These are phyloP conservation scores for Watsonalla binaria DNA, from an alignment of 2,888 invertebrate species.

Conservation along the genomic window DNA sequence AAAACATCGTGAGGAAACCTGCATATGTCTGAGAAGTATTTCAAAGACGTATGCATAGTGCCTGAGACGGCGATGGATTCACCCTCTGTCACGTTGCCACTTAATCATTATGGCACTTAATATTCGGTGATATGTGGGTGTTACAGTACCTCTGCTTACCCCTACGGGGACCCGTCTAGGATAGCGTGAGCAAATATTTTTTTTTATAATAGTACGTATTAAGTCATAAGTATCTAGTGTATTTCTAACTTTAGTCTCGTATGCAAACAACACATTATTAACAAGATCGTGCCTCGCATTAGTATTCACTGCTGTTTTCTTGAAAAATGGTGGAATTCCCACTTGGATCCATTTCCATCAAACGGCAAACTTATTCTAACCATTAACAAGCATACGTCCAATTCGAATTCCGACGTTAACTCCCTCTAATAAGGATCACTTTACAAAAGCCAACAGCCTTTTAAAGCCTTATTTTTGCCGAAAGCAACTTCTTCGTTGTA, in stretches of 20 bases:
- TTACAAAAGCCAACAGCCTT: not conserved
- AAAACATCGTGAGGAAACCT: too few species aligned
- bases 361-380: constrained; percentile 24
- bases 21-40: too few species aligned
- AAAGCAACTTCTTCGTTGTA: constrained; percentile 12
- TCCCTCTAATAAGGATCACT: constrained; percentile 3
- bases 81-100: too few species aligned
- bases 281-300: constrained; percentile 32
- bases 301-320: constrained; percentile 51
- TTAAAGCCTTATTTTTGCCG: constrained; percentile 5
- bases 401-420: constrained; percentile 16
- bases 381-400: constrained; percentile 1
- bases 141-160: too few species aligned
- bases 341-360: constrained; percentile 35
- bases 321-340: constrained; percentile 57
- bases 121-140: too few species aligned
- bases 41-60: too few species aligned
- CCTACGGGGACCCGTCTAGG: too few species aligned
- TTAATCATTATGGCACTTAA: too few species aligned
- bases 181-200: too few species aligned
- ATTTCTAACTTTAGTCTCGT: constrained; percentile 9
- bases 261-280: constrained; percentile 25
- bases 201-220: too few species aligned
- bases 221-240: not conserved
- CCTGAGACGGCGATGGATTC: too few species aligned